Base-by-base conservation (phyloP, 2,797 vertebrate species). In the Adrianichthys oophorus region DNA sequence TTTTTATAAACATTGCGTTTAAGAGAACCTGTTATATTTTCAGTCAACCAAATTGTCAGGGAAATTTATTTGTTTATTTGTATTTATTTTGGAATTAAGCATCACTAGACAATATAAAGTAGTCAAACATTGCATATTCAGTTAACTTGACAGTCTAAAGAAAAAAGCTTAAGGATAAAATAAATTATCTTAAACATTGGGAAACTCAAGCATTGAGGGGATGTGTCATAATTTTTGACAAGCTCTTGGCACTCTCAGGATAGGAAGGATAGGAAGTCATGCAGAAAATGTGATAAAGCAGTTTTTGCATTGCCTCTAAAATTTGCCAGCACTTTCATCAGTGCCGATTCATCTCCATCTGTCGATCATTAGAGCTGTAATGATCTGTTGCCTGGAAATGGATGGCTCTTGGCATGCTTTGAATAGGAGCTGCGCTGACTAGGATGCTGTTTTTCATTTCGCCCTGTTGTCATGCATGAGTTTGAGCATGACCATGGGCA, bases 311-410 rank as follows among this genome's bases (percentile, higher is more conserved):
- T 73, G 66, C 66, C 52, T 80, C 71, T 59, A 69, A 85, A 79
- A 82, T 74, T 70, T 62, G 64, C 72, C 60, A 68, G 67, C 56
- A 58, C 15, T 15, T n/a, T 70, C 59, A 79, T 78, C 76, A 68
- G 63, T 37, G 60, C 65, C 76, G 76, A 85, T 90, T 78, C 70
- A 85, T 90, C 85, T 87, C 78, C 83, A 81, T 82, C 78, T 79
- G 78, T 75, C 70, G 41, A 72, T 82, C 74, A 85, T 84, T 78
- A 85, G 75, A 68, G 75, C 72, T 56, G 76, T 79, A 84, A 84
- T 84, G 76, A 87, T 87, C 77, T 83, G 82, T 86, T 69, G 40
- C 64, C 65, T 72, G 79, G 71, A 69, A 80, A 86, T 75, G 56
- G 72, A 86, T 85, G 78, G 58, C 5, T n/a, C 51, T 61, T 54